Base-by-base conservation (phyloP, 2,888 invertebrate species). In the Cheilosia pagana region DNA sequence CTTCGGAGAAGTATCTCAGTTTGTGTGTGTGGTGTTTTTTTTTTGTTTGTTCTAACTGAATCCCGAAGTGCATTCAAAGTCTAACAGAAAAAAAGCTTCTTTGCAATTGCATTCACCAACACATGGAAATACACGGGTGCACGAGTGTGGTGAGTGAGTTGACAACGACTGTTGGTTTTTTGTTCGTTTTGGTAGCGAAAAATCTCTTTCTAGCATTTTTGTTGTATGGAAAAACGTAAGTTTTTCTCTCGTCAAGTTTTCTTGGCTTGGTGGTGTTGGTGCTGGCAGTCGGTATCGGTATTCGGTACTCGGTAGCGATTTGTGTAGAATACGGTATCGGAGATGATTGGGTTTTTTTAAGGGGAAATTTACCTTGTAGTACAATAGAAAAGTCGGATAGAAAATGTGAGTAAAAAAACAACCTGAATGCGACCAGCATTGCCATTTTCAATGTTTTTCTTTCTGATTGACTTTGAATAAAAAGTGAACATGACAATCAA, bases 211-310 rank as follows among this genome's bases (percentile, higher is more conserved):
- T 60, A 48, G 14, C 55, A 25, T 41, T 63, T 53, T 19, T 50
- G 53, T 19, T 50, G 53, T 65, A 45, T 28, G 28, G 19, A 35
- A 39, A n/a, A 10, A n/a, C 57, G 53, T 35, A 76, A 77, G 82
- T 72, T 67, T 82, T 82, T 67, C 82, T 82, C 82, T 82, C 82
- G 48, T 28, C 60, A 63, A 76, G 72, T 72, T 74, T 68, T 39
- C 43, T 31, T 48, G 8, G 25, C 35, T 41, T 55, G 7, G 68
- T 81, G 31, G 60, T 77, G 63, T 50, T 76, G 53, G 12, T 8
- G 25, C 52, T 28, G 52, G 39, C n/a, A n/a, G n/a, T n/a, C n/a
- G n/a, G n/a, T n/a, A n/a, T n/a, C n/a, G n/a, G n/a, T n/a, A n/a
- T n/a, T n/a, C n/a, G n/a, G n/a, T n/a, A n/a, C n/a, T 35, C 28